phyloP scores from a whole-genome alignment of 2,113 vertebrate species.

The Stigmatopora argus region DNA sequence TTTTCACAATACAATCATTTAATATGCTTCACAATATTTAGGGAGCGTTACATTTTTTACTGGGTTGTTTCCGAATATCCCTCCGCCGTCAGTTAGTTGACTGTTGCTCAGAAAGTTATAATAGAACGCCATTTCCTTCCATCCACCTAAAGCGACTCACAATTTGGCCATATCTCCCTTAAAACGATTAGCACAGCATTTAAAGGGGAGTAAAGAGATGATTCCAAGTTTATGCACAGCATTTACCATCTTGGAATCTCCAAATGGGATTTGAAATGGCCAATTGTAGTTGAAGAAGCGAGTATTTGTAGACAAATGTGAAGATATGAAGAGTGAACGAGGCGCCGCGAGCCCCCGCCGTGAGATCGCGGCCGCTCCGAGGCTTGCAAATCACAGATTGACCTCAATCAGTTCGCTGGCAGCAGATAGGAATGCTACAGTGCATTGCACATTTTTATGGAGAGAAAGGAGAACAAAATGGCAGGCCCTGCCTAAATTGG shows the following conservation, averaged over 20 bases:
- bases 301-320: constrained; percentile 28
- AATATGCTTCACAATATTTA: no score
- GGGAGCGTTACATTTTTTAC: neutral
- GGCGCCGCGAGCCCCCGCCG: constrained; percentile 32
- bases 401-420: constrained; percentile 57
- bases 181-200: neutral
- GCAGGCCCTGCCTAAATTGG: constrained; percentile 1
- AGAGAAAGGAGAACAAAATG: constrained; percentile 1
- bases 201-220: neutral
- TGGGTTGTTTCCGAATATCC: neutral
- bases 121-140: neutral
- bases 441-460: constrained; percentile 20
- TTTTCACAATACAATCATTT: no score
- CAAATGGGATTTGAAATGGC: neutral
- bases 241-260: neutral
- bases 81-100: neutral
- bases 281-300: neutral
- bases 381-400: constrained; percentile 63
- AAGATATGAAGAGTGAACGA: constrained; percentile 32
- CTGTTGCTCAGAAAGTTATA: neutral
- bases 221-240: neutral
- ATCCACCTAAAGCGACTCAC: neutral
- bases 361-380: constrained; percentile 40
- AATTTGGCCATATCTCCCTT: neutral
- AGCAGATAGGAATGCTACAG: constrained; percentile 35